These are phyloP conservation scores for Morelia viridis DNA, from an alignment of 2,797 vertebrate species.

Conservation along the genomic window DNA sequence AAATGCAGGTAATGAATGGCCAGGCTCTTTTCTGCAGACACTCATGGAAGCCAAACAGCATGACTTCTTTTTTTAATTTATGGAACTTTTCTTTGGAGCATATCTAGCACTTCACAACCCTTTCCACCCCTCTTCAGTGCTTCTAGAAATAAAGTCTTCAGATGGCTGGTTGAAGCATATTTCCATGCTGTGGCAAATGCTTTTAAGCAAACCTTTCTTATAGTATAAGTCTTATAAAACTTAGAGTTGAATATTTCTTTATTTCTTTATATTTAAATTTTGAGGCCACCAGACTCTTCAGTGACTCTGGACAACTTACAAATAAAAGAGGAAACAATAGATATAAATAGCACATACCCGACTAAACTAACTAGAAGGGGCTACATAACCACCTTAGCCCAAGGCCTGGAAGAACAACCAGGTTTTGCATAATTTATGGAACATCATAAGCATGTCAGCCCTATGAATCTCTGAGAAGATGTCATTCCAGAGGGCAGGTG, in stretches of 20 bases:
- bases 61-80: conserved; percentile 25
- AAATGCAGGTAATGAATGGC: conserved; percentile 17
- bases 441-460: no score
- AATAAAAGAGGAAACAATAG: no score
- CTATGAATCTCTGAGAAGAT: no score
- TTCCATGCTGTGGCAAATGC: conserved; percentile 20
- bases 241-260: conserved; percentile 7
- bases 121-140: neutral
- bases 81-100: neutral
- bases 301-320: no score
- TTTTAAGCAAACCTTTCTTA: conserved; percentile 12
- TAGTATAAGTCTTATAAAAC: neutral
- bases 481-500: no score
- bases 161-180: conserved; percentile 1
- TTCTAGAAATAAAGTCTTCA: conserved; percentile 25
- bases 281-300: no score
- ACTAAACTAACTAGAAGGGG: no score
- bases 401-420: no score
- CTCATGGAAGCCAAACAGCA: neutral
- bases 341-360: no score
- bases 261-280: neutral
- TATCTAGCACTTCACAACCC: neutral
- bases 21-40: neutral
- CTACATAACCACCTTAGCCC: no score
- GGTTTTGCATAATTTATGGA: no score